Evolutionary conservation across 35 echinoderm and acorn worm genomes (phyloP), one percentile per base, ranked within the genome.

Genomic region (Ophiothrix spiculata): DNA sequence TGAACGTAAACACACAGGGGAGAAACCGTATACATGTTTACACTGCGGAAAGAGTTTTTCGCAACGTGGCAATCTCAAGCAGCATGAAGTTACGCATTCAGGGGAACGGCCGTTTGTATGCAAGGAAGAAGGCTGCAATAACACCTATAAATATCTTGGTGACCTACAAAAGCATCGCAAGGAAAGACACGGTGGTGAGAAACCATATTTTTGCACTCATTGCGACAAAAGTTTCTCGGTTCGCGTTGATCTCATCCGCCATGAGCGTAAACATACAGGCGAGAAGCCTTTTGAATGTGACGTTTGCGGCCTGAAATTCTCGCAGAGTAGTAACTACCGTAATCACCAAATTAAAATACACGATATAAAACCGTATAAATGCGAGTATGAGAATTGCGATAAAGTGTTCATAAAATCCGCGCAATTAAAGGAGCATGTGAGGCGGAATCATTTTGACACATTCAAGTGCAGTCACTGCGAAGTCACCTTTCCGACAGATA

Each of bases 371-470:
- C 31, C 36, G 39, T 82, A 54, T 33, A 1, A 46, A 2, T 82
- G 80, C 25, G 28, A 46, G 4, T 33, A n/a, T n/a, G n/a, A n/a
- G n/a, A n/a, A 82, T 25, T 82, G 80, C 56, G 40, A 56, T 33
- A 28, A 46, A 31, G 56, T 1, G 31, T 82, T 82, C 33, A 39
- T n/a, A 56, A 56, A 32, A 36, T 1, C 4, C 0, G 13, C 1
- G 4, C 39, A 82, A 36, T 56, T 82, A 0, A 49, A 82, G 38
- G 56, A 56, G 31, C 80, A 82, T 32, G n/a, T n/a, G n/a, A 82
- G 31, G 33, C 29, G 36, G 0, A 35, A 42, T 4, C 32, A 28
- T 56, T 35, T 42, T 8, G 36, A 56, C 10, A 82, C n/a, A 4
- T 82, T 31, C 36, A 32, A 49, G 17, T 82, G 80, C 28, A 10